A percentile compares a stretch with the other conserved stretches of the same genome.
phyloP scores from a whole-genome alignment of 2,113 vertebrate species.

The Rhinoderma darwinii region DNA sequence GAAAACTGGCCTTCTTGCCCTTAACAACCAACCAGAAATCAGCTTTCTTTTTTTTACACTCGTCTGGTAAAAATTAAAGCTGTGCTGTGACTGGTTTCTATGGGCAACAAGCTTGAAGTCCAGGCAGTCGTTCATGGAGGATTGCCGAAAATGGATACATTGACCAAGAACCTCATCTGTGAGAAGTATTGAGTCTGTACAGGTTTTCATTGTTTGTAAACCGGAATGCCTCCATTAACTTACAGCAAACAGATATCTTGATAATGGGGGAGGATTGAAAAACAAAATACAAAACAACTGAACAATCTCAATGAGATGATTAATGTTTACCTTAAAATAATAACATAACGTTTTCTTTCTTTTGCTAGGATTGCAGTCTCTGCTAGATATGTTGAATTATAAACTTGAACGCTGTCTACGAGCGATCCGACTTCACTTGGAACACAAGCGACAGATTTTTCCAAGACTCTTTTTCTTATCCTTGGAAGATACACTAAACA shows the following conservation, averaged over 20 bases:
- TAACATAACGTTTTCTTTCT: background rate
- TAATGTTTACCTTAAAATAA: background rate
- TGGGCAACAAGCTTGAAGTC: too few species aligned
- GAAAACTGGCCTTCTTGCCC: too few species aligned
- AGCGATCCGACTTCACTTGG: slow-evolving; percentile 24
- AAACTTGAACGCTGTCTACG: slow-evolving; percentile 36
- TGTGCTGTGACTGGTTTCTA: too few species aligned
- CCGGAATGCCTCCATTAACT: background rate
- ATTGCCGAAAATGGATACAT: too few species aligned
- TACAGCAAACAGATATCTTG: too few species aligned
- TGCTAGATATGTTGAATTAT: slow-evolving; percentile 51
- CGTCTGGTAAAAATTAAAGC: too few species aligned
- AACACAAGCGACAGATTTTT: slow-evolving; percentile 38
- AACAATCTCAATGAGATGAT: background rate
- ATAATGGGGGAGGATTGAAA: too few species aligned
- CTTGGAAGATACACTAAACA: slow-evolving; percentile 47
- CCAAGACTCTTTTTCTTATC: slow-evolving; percentile 52
- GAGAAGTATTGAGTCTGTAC: background rate
- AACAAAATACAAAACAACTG: too few species aligned
- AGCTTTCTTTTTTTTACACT: too few species aligned
- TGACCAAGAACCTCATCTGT: background rate
- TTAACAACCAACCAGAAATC: too few species aligned
- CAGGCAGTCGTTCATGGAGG: too few species aligned
- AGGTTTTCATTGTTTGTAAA: background rate
- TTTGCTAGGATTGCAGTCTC: slow-evolving; percentile 18